phyloP scores from a whole-genome alignment of 2,888 invertebrate species.

The Apamea epomidion region DNA sequence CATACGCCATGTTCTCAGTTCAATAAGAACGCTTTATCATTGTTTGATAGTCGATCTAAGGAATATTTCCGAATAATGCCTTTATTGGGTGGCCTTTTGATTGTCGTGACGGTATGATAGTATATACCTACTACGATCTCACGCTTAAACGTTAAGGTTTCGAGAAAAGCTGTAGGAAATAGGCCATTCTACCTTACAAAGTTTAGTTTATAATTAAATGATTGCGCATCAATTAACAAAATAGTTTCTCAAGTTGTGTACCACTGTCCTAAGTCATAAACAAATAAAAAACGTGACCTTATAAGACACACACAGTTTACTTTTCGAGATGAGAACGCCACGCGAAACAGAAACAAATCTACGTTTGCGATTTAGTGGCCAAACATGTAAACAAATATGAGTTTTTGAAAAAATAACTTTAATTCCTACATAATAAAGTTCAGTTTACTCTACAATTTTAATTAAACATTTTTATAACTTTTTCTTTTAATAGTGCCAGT shows the following conservation, averaged over 20 bases:
- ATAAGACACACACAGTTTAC: not conserved
- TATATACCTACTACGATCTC: not conserved
- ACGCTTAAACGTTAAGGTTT: not conserved
- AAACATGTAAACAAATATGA: no score
- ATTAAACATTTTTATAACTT: no score
- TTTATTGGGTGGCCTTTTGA: constrained; percentile 29
- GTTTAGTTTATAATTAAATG: not conserved
- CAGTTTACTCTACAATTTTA: no score
- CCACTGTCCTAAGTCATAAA: not conserved
- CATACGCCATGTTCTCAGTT: constrained; percentile 34
- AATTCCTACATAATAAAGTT: no score
- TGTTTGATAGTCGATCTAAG: constrained; percentile 48
- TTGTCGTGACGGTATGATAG: constrained; percentile 1
- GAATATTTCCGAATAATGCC: constrained; percentile 55
- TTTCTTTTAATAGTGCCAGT: no score
- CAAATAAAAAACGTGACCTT: not conserved
- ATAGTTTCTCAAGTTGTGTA: not conserved
- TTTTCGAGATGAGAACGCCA: not conserved
- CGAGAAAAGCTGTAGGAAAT: not conserved
- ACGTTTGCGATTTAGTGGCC: no score
- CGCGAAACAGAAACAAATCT: not conserved
- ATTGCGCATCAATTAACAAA: not conserved
- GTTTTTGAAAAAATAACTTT: no score
- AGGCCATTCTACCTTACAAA: not conserved
- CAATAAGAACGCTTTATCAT: constrained; percentile 52